A percentile compares a stretch with the other conserved stretches of the same genome.
Conservation (phyloP, 2,888 invertebrate genomes). For the Dasysyrphus tricinctus region DNA sequence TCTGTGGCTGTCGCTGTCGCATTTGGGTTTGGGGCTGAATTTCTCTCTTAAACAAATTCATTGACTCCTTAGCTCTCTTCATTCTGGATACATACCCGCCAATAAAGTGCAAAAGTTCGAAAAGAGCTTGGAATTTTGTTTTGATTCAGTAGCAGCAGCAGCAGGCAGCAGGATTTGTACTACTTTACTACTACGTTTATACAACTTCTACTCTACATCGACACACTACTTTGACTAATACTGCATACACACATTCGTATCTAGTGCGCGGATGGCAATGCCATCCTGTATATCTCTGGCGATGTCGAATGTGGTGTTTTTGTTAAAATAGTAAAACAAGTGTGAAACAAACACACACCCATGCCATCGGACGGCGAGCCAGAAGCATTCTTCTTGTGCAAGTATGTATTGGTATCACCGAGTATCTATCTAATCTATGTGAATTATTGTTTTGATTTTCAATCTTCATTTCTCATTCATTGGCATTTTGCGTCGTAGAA, state of each 20-base stretch:
- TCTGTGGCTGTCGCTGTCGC: slow-evolving; percentile 5
- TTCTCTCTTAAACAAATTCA: slow-evolving; percentile 53
- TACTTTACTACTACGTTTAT: slow-evolving; percentile 19
- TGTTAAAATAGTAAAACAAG: slow-evolving; percentile 30
- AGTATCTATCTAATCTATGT: slow-evolving; percentile 34
- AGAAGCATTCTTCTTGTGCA: neutral
- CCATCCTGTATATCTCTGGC: neutral
- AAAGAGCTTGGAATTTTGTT: slow-evolving; percentile 62
- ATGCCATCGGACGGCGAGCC: neutral
- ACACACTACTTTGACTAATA: neutral
- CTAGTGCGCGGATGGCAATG: slow-evolving; percentile 20
- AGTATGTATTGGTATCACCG: neutral
- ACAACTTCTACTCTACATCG: neutral
- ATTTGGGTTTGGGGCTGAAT: neutral
- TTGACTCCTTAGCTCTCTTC: slow-evolving; percentile 8
- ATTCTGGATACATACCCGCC: neutral
- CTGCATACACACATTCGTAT: neutral
- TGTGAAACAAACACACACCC: neutral
- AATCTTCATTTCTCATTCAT: slow-evolving; percentile 71
- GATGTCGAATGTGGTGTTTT: neutral
- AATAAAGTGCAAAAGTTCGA: neutral
- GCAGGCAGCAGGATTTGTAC: slow-evolving; percentile 15
- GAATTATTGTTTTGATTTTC: slow-evolving; percentile 73
- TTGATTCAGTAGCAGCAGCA: slow-evolving; percentile 50
- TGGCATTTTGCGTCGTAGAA: slow-evolving; percentile 71